These are phyloP conservation scores for Zygogramma bicolorata DNA, from an alignment of 2,888 invertebrate genomes.

Conservation along the genomic window DNA sequence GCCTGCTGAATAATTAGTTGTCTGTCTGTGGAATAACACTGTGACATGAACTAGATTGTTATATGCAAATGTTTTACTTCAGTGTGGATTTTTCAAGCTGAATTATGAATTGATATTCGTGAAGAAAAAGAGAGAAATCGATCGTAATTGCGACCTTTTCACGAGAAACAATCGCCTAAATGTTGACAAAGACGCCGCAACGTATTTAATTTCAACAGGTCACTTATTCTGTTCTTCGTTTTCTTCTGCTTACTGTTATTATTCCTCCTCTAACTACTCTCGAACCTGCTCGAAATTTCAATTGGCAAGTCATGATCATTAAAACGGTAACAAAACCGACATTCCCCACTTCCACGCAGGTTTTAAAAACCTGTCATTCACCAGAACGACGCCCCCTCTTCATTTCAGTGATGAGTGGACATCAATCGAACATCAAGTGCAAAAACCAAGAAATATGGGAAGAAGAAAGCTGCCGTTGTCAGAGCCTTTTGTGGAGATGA, in stretches of 20 bases:
- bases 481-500: conserved; percentile 18
- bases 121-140: too few relatives aligned
- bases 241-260: neutral
- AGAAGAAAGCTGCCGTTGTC: conserved; percentile 31
- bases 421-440: conserved; percentile 28
- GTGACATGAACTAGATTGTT: too few relatives aligned
- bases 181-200: neutral
- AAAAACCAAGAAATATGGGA: conserved; percentile 31
- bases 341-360: neutral
- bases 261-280: neutral
- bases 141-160: neutral
- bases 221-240: neutral
- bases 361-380: conserved; percentile 8
- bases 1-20: neutral
- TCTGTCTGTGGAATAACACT: neutral
- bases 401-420: conserved; percentile 24
- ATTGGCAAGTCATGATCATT: conserved; percentile 1
- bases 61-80: too few relatives aligned
- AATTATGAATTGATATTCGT: too few relatives aligned
- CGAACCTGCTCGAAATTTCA: neutral
- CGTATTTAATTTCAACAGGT: neutral
- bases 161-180: neutral
- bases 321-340: conserved; percentile 9
- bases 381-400: neutral
- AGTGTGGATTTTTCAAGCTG: too few relatives aligned